phyloP scores from a whole-genome alignment of 2,113 vertebrate genomes.

The Pavo muticus region DNA sequence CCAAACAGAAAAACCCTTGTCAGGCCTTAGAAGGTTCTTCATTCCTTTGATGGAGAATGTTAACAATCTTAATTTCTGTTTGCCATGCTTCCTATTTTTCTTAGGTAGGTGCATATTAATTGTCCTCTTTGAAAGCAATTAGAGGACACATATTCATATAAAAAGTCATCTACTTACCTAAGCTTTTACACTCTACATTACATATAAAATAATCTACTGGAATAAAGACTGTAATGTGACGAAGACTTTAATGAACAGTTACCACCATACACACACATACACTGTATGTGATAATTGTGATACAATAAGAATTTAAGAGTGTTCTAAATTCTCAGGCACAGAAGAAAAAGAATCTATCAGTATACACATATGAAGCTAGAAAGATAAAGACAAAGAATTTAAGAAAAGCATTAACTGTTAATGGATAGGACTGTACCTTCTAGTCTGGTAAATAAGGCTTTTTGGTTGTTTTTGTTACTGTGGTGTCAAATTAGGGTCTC shows the following conservation, averaged over 20 bases:
- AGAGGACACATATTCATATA: background rate
- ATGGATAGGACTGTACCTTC: background rate
- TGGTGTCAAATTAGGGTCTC: background rate
- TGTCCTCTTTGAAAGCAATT: background rate
- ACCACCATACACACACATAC: background rate
- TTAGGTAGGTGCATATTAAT: background rate
- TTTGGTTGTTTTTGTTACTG: background rate
- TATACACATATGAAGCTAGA: background rate
- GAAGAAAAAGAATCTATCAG: background rate
- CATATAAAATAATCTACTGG: background rate
- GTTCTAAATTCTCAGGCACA: background rate
- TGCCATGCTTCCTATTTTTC: background rate
- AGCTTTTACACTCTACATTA: background rate
- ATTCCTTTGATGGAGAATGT: background rate
- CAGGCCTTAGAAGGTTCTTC: background rate
- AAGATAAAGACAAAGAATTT: background rate
- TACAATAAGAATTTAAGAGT: background rate
- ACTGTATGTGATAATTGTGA: background rate
- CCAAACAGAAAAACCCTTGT: background rate
- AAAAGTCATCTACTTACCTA: background rate
- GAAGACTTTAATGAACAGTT: background rate
- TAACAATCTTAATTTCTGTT: background rate
- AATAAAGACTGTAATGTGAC: background rate
- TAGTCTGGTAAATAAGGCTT: background rate
- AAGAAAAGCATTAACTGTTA: background rate